Base-by-base conservation (phyloP, 2,888 invertebrate species). In the Mimachlamys varia region DNA sequence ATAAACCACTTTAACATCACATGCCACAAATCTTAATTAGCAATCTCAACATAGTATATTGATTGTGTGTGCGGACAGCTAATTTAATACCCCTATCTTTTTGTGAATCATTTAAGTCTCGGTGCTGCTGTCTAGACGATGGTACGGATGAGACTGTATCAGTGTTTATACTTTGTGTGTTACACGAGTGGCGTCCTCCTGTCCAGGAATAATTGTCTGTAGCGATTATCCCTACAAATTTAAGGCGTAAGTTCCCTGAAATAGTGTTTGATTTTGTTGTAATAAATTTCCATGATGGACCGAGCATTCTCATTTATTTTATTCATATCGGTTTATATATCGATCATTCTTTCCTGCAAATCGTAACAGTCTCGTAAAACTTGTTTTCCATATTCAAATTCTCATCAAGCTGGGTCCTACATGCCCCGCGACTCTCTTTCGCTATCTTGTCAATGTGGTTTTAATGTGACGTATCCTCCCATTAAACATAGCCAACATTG, bases 351-450 rank as follows among this genome's bases (percentile, higher is more conserved):
- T 58, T 58, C 58, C 58, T 22, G 58, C 27, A 22, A 33, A 76
- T 33, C 27, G 76, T 76, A 76, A 76, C 76, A 7, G 27, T 33
- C 76, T 76, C 76, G 27, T 76, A 76, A 76, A 76, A 76, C 76
- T 3, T 76, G 76, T 76, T 76, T 53, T 76, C 76, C 76, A 76
- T 76, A 76, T 76, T 76, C 76, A 27, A 76, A 76, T 76, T 12
- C 33, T 12, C 33, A 76, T 76, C 76, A 7, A 27, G 76, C 33
- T 27, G 13, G 33, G 76, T 33, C 22, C 27, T 76, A 13, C 62
- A 62, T 76, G 76, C 27, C 27, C 22, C n/a, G n/a, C 22, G n/a
- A 7, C 22, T n/a, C 44, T 53, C 53, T 17, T 53, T 2, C n/a
- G 13, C 27, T 76, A 76, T 17, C 76, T 33, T 22, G 76, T 33